Percentiles rank a stretch among this genome's conserved stretches.
These are phyloP conservation scores for Philypnodon macrostomus DNA, from an alignment of 2,797 vertebrate genomes.

Conservation along the genomic window DNA sequence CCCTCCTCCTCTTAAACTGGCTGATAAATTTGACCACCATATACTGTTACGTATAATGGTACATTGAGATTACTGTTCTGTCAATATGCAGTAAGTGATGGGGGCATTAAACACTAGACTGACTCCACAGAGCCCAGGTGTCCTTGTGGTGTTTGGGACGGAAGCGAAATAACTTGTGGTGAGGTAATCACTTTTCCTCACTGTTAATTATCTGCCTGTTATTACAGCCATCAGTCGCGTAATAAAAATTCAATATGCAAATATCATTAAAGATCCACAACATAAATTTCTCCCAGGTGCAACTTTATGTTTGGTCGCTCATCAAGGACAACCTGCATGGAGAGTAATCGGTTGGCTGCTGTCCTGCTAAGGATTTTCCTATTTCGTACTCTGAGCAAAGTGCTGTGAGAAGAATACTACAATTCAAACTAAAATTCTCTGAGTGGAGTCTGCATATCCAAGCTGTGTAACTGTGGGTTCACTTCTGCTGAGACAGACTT, in stretches of 20 bases:
- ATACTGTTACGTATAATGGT: neutral
- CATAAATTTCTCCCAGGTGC: constrained; percentile 56
- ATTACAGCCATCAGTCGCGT: constrained; percentile 54
- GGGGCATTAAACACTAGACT: constrained; percentile 7
- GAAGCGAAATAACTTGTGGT: constrained; percentile 41
- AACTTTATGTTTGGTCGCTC: constrained; percentile 43
- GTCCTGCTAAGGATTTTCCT: too few relatives aligned
- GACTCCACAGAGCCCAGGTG: constrained; percentile 11
- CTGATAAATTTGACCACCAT: neutral
- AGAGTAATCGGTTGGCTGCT: constrained; percentile 35
- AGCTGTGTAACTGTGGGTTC: too few relatives aligned
- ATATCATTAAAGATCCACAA: constrained; percentile 60
- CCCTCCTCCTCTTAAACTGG: neutral
- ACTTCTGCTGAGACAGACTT: constrained; percentile 6
- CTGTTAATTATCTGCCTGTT: constrained; percentile 54
- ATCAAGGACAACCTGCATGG: constrained; percentile 44
- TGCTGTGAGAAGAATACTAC: too few relatives aligned
- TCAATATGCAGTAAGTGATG: neutral
- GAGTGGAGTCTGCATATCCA: too few relatives aligned
- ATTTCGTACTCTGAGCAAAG: too few relatives aligned
- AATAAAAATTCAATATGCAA: constrained; percentile 61
- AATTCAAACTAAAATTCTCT: too few relatives aligned
- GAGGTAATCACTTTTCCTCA: constrained; percentile 47
- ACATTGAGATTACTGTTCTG: constrained; percentile 4
- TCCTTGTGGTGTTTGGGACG: constrained; percentile 36